Percentiles rank a stretch among this genome's conserved stretches.
Evolutionary conservation across 1,140 invertebrate species (phyloP).

Genomic region (Prorops nasuta): DNA sequence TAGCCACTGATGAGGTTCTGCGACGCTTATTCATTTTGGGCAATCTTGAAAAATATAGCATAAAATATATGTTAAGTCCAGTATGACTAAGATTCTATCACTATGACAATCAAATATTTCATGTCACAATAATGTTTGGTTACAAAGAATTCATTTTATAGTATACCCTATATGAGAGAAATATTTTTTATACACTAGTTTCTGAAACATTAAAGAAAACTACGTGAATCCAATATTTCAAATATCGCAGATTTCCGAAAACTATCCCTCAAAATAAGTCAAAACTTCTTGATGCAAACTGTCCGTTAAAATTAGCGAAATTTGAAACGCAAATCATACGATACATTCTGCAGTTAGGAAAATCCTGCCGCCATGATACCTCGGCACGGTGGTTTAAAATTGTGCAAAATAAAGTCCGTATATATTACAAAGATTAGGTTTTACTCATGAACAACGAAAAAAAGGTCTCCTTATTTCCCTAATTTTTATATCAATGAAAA

Average conservation of each 20-base stretch:
- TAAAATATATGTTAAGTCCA: background rate
- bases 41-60: constrained; percentile 24
- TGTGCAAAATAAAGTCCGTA: background rate
- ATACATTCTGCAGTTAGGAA: constrained; percentile 19
- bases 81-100: background rate
- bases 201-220: background rate
- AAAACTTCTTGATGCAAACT: background rate
- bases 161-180: background rate
- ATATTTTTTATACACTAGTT: background rate
- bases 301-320: background rate
- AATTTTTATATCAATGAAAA: background rate
- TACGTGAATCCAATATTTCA: background rate
- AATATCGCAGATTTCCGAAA: background rate
- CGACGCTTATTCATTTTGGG: constrained; percentile 64
- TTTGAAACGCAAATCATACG: background rate
- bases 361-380: constrained; percentile 39
- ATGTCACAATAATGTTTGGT: background rate
- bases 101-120: background rate
- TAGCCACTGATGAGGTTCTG: constrained; percentile 69
- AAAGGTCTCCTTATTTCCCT: background rate
- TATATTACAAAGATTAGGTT: background rate
- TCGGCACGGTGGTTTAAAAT: constrained; percentile 23
- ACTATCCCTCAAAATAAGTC: background rate
- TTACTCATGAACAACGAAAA: background rate
- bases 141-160: background rate